phyloP scores from a whole-genome alignment of 1,140 invertebrate species.

The Lordiphosa stackelbergi region DNA sequence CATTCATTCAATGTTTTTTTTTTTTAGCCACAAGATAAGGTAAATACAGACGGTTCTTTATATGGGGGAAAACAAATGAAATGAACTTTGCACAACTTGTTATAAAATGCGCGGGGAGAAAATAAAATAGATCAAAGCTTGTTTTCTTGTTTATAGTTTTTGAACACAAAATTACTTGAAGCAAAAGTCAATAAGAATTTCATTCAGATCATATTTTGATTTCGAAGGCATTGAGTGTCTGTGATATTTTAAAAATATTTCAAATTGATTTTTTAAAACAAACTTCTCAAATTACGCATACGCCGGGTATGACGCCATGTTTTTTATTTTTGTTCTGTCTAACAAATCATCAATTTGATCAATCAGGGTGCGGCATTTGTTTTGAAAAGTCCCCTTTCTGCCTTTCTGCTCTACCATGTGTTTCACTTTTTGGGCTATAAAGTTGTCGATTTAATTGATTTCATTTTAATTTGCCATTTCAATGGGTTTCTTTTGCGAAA shows the following conservation, averaged over 20 bases:
- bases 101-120: background rate
- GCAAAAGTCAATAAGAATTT: too few species aligned
- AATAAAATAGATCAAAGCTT: constrained; percentile 2
- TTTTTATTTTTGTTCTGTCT: constrained; percentile 7
- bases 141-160: background rate
- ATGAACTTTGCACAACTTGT: constrained; percentile 18
- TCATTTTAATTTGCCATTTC: constrained; percentile 46
- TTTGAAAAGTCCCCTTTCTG: background rate
- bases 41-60: constrained; percentile 6
- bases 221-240: background rate
- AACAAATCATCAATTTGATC: constrained; percentile 55
- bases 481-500: constrained; percentile 46
- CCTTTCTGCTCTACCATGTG: background rate
- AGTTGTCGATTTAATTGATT: constrained; percentile 61
- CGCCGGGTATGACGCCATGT: constrained; percentile 2
- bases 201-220: background rate
- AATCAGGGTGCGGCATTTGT: constrained; percentile 35
- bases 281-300: constrained; percentile 50
- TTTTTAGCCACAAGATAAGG: constrained; percentile 53
- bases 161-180: too few species aligned
- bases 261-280: too few species aligned
- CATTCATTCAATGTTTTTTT: constrained; percentile 26
- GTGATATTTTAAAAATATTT: too few species aligned
- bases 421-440: constrained; percentile 1
- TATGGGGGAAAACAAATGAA: constrained; percentile 1